phyloP scores from a whole-genome alignment of 1,140 invertebrate species.

The Atopsyche davidsoni region DNA sequence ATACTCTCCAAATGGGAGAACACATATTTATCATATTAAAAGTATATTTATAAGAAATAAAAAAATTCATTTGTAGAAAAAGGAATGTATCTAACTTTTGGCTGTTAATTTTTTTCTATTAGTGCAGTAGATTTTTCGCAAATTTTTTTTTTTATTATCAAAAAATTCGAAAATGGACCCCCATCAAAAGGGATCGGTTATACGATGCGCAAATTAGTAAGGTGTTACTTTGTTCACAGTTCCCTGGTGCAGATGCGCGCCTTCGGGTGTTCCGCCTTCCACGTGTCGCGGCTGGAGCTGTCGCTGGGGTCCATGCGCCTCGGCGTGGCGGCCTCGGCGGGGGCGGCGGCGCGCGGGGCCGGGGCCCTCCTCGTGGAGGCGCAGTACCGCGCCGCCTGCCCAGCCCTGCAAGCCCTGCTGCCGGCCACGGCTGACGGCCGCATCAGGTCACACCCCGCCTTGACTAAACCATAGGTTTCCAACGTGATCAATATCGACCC shows the following conservation, averaged over 20 bases:
- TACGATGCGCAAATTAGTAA: background rate
- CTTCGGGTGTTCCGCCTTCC: slow-evolving; percentile 24
- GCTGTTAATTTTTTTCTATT: too few species aligned
- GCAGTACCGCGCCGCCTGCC: slow-evolving; percentile 18
- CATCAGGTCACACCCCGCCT: slow-evolving; percentile 13
- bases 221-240: slow-evolving; percentile 4
- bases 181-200: too few species aligned
- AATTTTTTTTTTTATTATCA: background rate
- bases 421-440: slow-evolving; percentile 26
- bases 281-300: slow-evolving; percentile 23
- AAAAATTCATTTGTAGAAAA: too few species aligned
- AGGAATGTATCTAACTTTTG: too few species aligned
- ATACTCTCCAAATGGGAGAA: too few species aligned
- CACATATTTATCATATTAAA: too few species aligned
- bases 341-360: slow-evolving; percentile 15
- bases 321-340: slow-evolving; percentile 16
- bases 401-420: slow-evolving; percentile 21
- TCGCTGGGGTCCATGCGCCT: slow-evolving; percentile 21
- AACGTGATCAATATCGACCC: background rate
- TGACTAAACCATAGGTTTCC: background rate
- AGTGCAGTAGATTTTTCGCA: too few species aligned
- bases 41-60: too few species aligned
- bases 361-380: slow-evolving; percentile 24
- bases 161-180: background rate
- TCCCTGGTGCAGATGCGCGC: slow-evolving; percentile 21